These are phyloP conservation scores for Epizoanthus stellaris DNA, from an alignment of 92 coral and sea anemone species.

Conservation along the genomic window DNA sequence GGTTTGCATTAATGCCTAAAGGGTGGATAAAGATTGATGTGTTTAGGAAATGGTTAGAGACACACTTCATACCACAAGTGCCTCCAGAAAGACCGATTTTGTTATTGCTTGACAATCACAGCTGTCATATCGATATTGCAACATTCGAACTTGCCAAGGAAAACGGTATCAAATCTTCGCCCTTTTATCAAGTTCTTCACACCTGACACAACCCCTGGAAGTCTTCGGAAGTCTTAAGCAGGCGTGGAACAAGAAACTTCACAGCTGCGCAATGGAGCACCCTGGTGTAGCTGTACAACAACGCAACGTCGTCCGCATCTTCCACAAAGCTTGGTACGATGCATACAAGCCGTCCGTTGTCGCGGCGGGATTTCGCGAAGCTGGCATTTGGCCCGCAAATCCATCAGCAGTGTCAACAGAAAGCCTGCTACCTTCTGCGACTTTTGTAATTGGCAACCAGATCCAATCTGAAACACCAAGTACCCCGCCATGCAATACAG, in stretches of 20 bases:
- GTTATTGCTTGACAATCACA: constrained; percentile 44
- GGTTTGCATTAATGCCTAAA: too few species aligned
- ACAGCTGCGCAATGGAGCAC: too few species aligned
- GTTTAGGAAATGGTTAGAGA: background rate
- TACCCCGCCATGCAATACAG: background rate
- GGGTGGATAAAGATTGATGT: too few species aligned
- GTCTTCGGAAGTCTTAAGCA: constrained; percentile 63
- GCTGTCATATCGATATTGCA: constrained; percentile 41
- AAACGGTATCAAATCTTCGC: constrained; percentile 22
- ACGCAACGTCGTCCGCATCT: background rate
- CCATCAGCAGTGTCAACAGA: background rate
- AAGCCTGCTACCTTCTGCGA: background rate
- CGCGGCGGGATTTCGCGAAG: background rate
- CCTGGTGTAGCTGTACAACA: background rate
- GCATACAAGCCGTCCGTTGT: background rate
- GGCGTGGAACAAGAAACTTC: constrained; percentile 47
- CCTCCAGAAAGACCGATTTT: constrained; percentile 59
- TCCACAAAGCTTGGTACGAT: background rate
- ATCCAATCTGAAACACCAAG: background rate
- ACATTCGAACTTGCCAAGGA: constrained; percentile 43
- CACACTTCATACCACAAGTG: constrained; percentile 18
- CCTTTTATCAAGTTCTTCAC: constrained; percentile 10
- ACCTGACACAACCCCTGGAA: constrained; percentile 25
- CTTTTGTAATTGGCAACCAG: background rate
- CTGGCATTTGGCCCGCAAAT: background rate